Evolutionary conservation across 2,888 invertebrate species (phyloP).

Genomic region (Rhagonycha lutea): DNA sequence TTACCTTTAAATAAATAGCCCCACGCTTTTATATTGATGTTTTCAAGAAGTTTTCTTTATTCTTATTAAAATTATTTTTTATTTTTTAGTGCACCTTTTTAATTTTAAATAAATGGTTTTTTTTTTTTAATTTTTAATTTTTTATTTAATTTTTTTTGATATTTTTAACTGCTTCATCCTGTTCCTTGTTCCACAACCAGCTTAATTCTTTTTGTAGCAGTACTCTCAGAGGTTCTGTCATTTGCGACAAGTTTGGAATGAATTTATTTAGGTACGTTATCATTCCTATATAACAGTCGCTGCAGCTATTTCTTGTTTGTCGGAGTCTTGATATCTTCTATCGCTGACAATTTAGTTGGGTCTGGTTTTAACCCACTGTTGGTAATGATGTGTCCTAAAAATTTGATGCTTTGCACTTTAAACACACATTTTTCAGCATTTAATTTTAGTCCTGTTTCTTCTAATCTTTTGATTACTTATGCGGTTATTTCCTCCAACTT

Average conservation of each 20-base stretch:
- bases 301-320: constrained; percentile 25
- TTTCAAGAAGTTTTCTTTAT: no score
- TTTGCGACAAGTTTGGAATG: constrained; percentile 35
- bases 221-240: constrained; percentile 6
- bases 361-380: not conserved
- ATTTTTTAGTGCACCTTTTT: no score
- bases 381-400: not conserved
- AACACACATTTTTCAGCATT: not conserved
- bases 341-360: not conserved
- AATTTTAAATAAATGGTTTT: no score
- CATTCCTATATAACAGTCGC: constrained; percentile 36
- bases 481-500: not conserved
- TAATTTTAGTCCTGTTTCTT: no score
- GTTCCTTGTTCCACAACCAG: not conserved
- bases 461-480: not conserved
- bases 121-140: no score
- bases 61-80: no score
- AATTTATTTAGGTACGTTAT: constrained; percentile 34
- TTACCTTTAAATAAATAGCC: no score
- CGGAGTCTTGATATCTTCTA: constrained; percentile 16
- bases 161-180: not conserved
- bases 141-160: no score
- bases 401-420: not conserved
- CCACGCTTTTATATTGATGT: no score
- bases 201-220: constrained; percentile 3